Percentiles rank a stretch among this genome's conserved stretches.
Evolutionary conservation across 1,140 invertebrate genomes (phyloP).

Genomic region (Formica selysi): DNA sequence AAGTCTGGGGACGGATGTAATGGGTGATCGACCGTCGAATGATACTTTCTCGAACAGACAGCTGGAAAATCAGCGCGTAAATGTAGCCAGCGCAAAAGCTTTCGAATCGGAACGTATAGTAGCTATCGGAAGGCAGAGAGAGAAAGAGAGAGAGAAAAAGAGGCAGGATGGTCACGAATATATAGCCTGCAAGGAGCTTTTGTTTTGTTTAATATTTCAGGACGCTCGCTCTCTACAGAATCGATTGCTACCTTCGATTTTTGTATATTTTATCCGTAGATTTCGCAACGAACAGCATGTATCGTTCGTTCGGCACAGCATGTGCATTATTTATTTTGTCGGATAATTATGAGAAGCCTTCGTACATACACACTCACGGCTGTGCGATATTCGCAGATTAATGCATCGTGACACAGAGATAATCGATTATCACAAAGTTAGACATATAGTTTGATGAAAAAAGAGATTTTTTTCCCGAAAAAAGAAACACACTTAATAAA

Average conservation of each 20-base stretch:
- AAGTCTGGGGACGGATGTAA: conserved; percentile 22
- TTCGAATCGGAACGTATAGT: not conserved
- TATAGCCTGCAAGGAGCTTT: conserved; percentile 18
- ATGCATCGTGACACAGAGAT: not conserved
- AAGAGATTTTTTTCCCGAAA: not conserved
- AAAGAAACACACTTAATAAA: conserved; percentile 9
- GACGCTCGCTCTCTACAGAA: not conserved
- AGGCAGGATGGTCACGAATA: not conserved
- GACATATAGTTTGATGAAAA: conserved; percentile 13
- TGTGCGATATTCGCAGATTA: not conserved
- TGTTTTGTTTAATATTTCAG: conserved; percentile 40
- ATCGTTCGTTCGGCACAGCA: not conserved
- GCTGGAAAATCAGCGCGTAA: conserved; percentile 53
- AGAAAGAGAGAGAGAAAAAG: not conserved
- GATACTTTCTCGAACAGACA: conserved; percentile 55
- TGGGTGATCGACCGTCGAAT: conserved; percentile 33
- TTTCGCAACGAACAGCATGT: not conserved
- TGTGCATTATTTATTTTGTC: conserved; percentile 17
- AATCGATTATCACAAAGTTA: conserved; percentile 25
- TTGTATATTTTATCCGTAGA: conserved; percentile 27
- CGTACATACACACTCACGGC: too few relatives aligned
- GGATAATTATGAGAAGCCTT: conserved; percentile 15
- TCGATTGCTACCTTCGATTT: conserved; percentile 25
- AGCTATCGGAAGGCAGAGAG: conserved; percentile 18
- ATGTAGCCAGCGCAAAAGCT: conserved; percentile 26